phyloP scores from a whole-genome alignment of 1,140 invertebrate genomes.

The Euura lappo region DNA sequence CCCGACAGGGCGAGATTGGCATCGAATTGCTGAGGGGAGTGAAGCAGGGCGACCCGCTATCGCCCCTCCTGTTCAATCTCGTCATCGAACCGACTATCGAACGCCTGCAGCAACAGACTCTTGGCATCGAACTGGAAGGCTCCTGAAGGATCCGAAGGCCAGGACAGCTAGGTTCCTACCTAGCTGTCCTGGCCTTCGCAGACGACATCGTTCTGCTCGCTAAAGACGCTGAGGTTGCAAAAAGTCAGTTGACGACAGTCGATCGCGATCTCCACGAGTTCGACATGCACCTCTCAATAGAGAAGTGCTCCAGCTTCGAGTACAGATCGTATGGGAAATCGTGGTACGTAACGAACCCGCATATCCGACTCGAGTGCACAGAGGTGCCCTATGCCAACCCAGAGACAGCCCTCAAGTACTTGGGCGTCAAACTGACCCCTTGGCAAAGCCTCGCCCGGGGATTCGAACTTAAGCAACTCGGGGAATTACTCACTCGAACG shows the following conservation, averaged over 20 bases:
- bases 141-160: too few relatives aligned
- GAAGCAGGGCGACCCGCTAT: conserved; percentile 19
- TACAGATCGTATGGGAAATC: conserved; percentile 21
- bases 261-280: conserved; percentile 22
- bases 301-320: conserved; percentile 34
- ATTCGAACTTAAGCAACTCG: too few relatives aligned
- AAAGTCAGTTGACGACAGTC: conserved; percentile 17
- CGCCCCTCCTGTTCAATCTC: conserved; percentile 10
- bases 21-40: neutral
- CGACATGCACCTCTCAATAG: conserved; percentile 21
- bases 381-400: too few relatives aligned
- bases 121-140: too few relatives aligned
- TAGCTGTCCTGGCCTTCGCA: conserved; percentile 40
- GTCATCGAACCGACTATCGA: neutral
- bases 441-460: too few relatives aligned
- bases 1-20: neutral
- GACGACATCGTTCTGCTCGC: conserved; percentile 42
- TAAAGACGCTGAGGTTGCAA: conserved; percentile 19
- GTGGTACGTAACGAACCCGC: conserved; percentile 29
- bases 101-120: too few relatives aligned
- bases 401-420: too few relatives aligned
- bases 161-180: too few relatives aligned
- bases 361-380: neutral
- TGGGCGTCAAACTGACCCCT: too few relatives aligned
- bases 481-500: too few relatives aligned